Percentiles rank a stretch among this genome's conserved stretches.
Conservation (phyloP, 2,797 vertebrate species). For the Thripadectes ignobilis region DNA sequence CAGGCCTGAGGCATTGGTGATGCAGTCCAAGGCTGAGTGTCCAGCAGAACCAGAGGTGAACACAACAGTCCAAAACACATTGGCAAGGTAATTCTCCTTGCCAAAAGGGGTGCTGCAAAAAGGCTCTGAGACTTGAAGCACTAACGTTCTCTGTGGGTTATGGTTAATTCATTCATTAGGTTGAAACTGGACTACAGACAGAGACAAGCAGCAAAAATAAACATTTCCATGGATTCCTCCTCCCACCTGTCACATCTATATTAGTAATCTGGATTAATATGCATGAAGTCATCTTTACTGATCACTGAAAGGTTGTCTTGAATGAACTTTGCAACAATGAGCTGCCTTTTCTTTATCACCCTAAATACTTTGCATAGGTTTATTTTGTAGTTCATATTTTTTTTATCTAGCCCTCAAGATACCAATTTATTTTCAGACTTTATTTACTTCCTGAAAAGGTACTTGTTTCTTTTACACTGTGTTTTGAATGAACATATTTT, state of each 20-base stretch:
- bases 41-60: not conserved
- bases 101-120: not conserved
- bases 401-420: not conserved
- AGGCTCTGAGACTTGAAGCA: not conserved
- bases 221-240: not conserved
- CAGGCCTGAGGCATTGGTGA: not conserved
- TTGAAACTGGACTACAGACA: not conserved
- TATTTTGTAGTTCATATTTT: not conserved
- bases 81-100: not conserved
- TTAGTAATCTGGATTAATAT: not conserved
- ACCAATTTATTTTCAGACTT: not conserved
- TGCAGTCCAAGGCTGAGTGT: not conserved
- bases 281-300: not conserved
- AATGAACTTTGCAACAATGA: not conserved
- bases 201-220: not conserved
- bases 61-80: accelerated
- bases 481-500: not conserved
- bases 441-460: not conserved
- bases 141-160: not conserved
- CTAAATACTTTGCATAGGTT: not conserved
- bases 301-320: not conserved
- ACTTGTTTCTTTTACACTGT: not conserved
- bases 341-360: not conserved
- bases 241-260: not conserved
- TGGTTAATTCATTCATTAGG: not conserved